Evolutionary conservation across 64 coral and sea anemone species (phyloP), one percentile per base, ranked within the genome.

Genomic region (Dendrophyllia cribrosa): DNA sequence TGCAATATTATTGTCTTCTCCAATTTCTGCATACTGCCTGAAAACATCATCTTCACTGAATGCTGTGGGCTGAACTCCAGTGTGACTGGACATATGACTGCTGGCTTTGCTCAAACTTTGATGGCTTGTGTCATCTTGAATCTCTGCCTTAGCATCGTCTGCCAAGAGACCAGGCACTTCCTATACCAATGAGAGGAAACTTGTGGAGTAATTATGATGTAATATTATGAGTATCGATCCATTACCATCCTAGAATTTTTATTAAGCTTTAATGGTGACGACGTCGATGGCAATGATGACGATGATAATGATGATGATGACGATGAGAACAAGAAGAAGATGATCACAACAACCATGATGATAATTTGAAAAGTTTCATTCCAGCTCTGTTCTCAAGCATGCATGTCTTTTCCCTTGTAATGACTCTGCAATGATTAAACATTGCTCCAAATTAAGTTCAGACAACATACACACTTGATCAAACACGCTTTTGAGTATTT

Each of bases 11-110:
- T 51, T 15, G 71, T 90, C 88, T 71, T 90, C 88, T 58, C 88
- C 88, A 58, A 81, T 71, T 8, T 90, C 76, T 20, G 66, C 50
- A 63, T 90, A 70, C 16, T 69, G 88, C 5, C 51, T 22, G 75
- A 24, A 19, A 23, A 46, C 49, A 71, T 16, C 22, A 46, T 81
- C 88, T 44, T 72, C 75, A 43, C 34, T 34, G 34, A 34, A 34
- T 20, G 52, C 7, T 65, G 68, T 58, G 24, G 47, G 25, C 46
- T 34, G 34, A 34, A 34, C 69, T 5, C 61, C 50, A 65, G 22
- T 19, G 9, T 63, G 3, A 47, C 26, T 44, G 49, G 87, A 3
- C 7, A 45, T 51, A 15, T 25, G 55, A 21, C 13, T 60, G 4
- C 49, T 24, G 19, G 23, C 46, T 16, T 53, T 51, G 34, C 12